Conservation (phyloP, 2,113 vertebrate genomes). For the Eidolon helvum region DNA sequence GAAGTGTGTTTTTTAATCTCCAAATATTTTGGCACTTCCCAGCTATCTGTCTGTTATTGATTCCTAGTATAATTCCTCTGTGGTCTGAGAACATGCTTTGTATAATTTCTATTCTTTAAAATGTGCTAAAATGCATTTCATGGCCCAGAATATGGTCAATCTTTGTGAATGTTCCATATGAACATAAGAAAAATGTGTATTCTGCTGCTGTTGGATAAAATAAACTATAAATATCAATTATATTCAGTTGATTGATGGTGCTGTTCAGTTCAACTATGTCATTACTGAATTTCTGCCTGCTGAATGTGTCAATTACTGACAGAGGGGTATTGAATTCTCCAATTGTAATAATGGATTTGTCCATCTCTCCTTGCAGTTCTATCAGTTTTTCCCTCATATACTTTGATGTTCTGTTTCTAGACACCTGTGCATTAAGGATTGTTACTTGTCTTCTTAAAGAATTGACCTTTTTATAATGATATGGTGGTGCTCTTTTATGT, state of each 20-base stretch:
- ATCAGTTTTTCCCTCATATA: not conserved
- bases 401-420: not conserved
- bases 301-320: not conserved
- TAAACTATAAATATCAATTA: conserved; percentile 19
- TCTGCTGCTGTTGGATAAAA: not conserved
- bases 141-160: not conserved
- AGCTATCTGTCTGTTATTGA: not conserved
- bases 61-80: not conserved
- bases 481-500: not conserved
- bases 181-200: not conserved
- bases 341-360: not conserved
- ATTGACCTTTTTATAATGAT: not conserved
- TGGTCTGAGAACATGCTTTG: not conserved
- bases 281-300: not conserved
- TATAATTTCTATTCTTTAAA: not conserved
- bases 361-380: not conserved
- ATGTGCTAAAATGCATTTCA: not conserved
- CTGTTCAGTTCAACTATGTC: not conserved
- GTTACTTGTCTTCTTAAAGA: not conserved
- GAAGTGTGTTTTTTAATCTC: not conserved
- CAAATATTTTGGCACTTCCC: not conserved
- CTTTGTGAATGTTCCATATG: not conserved
- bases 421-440: not conserved
- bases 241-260: not conserved
- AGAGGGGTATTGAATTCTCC: not conserved